A percentile compares a stretch with the other conserved stretches of the same genome.
Conservation (phyloP, 2,113 vertebrate genomes). For the Oncorhynchus tshawytscha region DNA sequence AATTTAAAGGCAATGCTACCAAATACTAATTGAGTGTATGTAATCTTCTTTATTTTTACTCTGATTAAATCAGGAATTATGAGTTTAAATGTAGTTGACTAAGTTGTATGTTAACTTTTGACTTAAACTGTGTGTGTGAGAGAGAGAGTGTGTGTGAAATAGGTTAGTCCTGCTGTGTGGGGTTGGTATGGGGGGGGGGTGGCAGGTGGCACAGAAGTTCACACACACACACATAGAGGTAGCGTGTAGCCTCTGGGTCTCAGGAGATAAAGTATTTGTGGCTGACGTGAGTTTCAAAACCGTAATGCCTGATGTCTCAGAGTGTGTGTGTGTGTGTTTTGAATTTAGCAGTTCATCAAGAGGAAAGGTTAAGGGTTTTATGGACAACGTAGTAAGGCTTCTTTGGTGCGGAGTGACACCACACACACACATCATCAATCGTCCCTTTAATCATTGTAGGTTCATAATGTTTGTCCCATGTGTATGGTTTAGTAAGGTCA, state of each 20-base stretch:
- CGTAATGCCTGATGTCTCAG: constrained; percentile 8
- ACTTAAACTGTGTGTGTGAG: too few relatives aligned
- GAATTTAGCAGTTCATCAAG: not conserved
- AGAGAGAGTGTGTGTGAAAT: not conserved
- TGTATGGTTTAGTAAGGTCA: not conserved
- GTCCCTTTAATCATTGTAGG: not conserved
- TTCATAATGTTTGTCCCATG: not conserved
- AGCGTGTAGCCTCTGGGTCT: not conserved
- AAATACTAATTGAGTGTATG: too few relatives aligned
- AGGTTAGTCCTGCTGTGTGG: not conserved
- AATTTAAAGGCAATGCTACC: too few relatives aligned
- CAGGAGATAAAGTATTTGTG: not conserved
- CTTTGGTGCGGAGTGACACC: too few relatives aligned
- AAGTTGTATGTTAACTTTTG: too few relatives aligned
- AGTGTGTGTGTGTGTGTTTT: not conserved
- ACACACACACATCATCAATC: too few relatives aligned
- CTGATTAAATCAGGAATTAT: too few relatives aligned
- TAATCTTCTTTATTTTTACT: too few relatives aligned
- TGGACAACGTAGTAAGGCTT: not conserved
- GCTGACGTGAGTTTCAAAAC: constrained; percentile 59
- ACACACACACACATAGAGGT: too few relatives aligned
- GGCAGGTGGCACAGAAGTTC: constrained; percentile 3
- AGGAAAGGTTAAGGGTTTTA: not conserved
- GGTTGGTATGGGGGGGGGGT: not conserved
- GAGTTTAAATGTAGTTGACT: too few relatives aligned